Evolutionary conservation across 2,888 invertebrate species (phyloP).

Genomic region (Rutpela maculata): DNA sequence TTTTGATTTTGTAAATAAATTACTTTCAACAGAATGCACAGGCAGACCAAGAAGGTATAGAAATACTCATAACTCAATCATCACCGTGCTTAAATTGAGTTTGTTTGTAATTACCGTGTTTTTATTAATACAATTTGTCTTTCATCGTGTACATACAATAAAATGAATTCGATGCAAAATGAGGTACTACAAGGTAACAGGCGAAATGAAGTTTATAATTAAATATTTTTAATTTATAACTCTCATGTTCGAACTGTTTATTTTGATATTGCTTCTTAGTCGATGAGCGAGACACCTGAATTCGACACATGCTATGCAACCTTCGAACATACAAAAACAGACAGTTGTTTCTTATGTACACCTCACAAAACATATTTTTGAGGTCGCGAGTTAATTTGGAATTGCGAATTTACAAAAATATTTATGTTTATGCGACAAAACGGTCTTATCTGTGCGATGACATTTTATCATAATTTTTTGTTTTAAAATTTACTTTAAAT

Average conservation of each 20-base stretch:
- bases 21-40: slow-evolving; percentile 33
- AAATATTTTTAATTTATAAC: slow-evolving; percentile 35
- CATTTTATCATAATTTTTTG: too few species aligned
- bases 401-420: too few species aligned
- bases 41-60: slow-evolving; percentile 27
- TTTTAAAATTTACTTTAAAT: too few species aligned
- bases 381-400: too few species aligned
- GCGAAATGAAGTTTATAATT: slow-evolving; percentile 28
- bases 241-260: neutral
- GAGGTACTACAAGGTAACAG: slow-evolving; percentile 21
- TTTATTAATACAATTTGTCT: slow-evolving; percentile 46
- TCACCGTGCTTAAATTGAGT: slow-evolving; percentile 35
- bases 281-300: too few species aligned
- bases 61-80: slow-evolving; percentile 45
- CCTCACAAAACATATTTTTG: too few species aligned
- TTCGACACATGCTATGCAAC: too few species aligned
- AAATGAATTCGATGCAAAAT: slow-evolving; percentile 36
- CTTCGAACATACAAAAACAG: too few species aligned
- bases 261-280: slow-evolving; percentile 8
- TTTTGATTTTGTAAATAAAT: slow-evolving; percentile 43
- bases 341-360: too few species aligned
- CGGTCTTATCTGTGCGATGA: too few species aligned
- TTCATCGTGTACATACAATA: slow-evolving; percentile 34
- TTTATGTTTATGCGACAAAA: too few species aligned
- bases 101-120: slow-evolving; percentile 44